Percentiles rank a stretch among this genome's conserved stretches.
Evolutionary conservation across 2,113 vertebrate species (phyloP).

Genomic region (Myotis lucifugus): DNA sequence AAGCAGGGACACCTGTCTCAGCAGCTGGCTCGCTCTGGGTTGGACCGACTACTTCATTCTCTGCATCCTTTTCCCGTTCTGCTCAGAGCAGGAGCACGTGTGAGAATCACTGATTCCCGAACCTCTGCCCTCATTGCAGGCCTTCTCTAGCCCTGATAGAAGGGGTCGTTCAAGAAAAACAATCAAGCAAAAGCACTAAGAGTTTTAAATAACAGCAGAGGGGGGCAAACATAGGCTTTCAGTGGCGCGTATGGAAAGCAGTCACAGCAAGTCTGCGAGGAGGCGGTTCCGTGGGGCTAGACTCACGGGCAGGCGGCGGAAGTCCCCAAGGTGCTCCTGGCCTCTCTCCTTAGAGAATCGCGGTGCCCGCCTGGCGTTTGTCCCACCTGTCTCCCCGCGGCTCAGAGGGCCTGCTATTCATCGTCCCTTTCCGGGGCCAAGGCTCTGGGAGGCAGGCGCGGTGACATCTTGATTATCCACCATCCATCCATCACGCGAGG

Average conservation of each 20-base stretch:
- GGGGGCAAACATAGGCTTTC: not conserved
- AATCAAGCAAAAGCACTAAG: not conserved
- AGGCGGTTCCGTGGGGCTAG: not conserved
- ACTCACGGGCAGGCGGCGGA: not conserved
- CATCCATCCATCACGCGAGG: not conserved
- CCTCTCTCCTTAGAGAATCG: not conserved
- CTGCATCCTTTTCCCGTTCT: accelerated
- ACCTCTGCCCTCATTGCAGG: not conserved
- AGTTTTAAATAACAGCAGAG: not conserved
- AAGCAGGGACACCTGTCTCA: accelerated
- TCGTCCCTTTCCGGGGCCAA: not conserved
- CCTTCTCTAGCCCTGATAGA: not conserved
- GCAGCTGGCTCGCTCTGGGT: not conserved
- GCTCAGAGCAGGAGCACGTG: accelerated
- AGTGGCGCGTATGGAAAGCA: not conserved
- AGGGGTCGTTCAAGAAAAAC: not conserved
- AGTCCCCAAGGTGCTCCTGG: not conserved
- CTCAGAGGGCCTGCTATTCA: not conserved
- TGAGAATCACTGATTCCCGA: not conserved
- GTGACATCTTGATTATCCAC: not conserved
- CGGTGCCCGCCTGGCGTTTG: accelerated
- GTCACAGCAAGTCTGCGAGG: accelerated
- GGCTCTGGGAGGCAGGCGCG: not conserved
- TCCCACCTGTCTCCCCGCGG: not conserved
- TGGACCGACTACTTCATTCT: accelerated